Evolutionary conservation across 2,888 invertebrate species (phyloP).

Genomic region (Amphipyra berbera): DNA sequence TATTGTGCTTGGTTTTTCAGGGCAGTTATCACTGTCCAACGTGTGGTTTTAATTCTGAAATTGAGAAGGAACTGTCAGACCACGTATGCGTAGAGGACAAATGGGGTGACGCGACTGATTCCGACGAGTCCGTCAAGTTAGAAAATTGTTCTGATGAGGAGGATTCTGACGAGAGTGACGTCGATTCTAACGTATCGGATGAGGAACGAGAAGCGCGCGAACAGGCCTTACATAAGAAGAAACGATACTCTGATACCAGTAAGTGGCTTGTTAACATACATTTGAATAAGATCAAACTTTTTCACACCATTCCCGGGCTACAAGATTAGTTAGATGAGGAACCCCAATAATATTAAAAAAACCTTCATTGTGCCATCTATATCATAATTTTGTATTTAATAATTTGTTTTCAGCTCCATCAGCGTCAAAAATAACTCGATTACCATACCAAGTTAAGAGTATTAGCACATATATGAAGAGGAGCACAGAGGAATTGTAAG

Average conservation of each 20-base stretch:
- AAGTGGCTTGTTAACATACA: conserved; percentile 20
- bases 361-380: no score
- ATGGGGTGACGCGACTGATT: conserved; percentile 59
- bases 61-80: conserved; percentile 39
- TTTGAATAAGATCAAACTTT: no score
- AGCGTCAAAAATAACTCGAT: conserved; percentile 57
- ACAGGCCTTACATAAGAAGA: conserved; percentile 23
- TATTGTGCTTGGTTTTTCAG: conserved; percentile 18
- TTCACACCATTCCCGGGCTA: no score
- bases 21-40: conserved; percentile 37
- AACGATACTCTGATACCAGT: conserved; percentile 34
- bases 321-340: no score
- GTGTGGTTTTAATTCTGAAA: conserved; percentile 49
- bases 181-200: conserved; percentile 71
- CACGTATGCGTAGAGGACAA: conserved; percentile 54
- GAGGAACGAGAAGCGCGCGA: conserved; percentile 60
- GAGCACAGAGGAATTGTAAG: conserved; percentile 75
- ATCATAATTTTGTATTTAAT: background rate
- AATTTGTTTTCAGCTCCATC: conserved; percentile 52
- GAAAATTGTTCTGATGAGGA: conserved; percentile 57
- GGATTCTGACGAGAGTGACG: conserved; percentile 57
- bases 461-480: conserved; percentile 64
- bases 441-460: conserved; percentile 69
- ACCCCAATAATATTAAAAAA: no score
- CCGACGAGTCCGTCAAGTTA: conserved; percentile 67